These are phyloP conservation scores for Chironomus tentans DNA, from an alignment of 2,888 invertebrate species.

Conservation along the genomic window DNA sequence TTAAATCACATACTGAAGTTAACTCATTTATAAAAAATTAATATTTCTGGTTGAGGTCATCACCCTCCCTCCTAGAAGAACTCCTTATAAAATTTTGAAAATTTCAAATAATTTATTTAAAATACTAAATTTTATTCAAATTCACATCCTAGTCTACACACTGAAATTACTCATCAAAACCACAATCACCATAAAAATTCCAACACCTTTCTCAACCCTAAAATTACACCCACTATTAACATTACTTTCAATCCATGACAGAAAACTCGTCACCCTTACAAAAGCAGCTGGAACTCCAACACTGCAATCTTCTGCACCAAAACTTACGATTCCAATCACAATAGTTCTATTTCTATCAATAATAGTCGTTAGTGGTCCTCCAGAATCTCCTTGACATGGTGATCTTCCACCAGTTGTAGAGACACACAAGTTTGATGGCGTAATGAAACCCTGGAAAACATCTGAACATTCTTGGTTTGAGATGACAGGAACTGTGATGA, in stretches of 20 bases:
- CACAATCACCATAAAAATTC: no score
- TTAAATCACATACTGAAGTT: no score
- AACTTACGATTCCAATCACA: background rate
- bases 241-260: background rate
- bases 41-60: no score
- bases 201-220: no score
- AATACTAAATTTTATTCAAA: no score
- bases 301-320: background rate
- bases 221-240: background rate
- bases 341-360: background rate
- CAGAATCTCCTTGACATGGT: background rate
- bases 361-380: background rate
- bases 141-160: no score
- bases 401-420: background rate
- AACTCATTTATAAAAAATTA: no score
- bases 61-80: no score
- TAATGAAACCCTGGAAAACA: background rate
- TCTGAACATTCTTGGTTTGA: background rate
- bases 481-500: background rate
- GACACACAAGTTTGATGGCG: background rate
- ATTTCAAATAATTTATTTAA: no score
- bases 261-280: background rate
- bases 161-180: no score
- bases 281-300: background rate
- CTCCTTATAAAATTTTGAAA: no score